A percentile compares a stretch with the other conserved stretches of the same genome.
phyloP scores from a whole-genome alignment of 2,888 invertebrate genomes.

The Drosophila paramelanica region DNA sequence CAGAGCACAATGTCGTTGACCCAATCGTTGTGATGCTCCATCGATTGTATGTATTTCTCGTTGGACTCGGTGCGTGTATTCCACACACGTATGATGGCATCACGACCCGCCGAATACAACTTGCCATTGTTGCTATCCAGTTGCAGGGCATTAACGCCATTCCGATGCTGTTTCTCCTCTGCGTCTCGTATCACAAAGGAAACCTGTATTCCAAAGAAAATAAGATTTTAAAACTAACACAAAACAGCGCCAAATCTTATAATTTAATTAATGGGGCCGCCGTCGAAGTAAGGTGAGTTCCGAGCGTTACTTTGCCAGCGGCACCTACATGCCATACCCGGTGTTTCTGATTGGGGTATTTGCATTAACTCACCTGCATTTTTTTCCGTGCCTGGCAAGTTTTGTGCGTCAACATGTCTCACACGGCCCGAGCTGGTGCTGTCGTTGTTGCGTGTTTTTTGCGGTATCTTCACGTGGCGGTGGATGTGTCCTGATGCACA shows the following conservation, averaged over 20 bases:
- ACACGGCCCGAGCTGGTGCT: slow-evolving; percentile 44
- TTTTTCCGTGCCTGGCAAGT: slow-evolving; percentile 85
- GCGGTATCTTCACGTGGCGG: slow-evolving; percentile 38
- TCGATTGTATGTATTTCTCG: slow-evolving; percentile 95
- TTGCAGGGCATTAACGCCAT: slow-evolving; percentile 98
- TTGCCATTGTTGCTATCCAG: slow-evolving; percentile 94
- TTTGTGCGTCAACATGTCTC: slow-evolving; percentile 85
- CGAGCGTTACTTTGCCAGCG: background rate
- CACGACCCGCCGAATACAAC: slow-evolving; percentile 95
- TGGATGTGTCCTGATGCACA: slow-evolving; percentile 50
- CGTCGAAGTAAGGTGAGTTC: background rate
- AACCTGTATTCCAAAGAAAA: slow-evolving; percentile 87
- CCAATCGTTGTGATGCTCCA: slow-evolving; percentile 99
- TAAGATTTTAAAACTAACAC: background rate
- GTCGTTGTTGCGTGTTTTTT: slow-evolving; percentile 42
- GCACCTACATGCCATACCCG: slow-evolving; percentile 32
- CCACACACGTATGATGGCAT: slow-evolving; percentile 98
- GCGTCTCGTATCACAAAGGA: slow-evolving; percentile 99
- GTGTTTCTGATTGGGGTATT: slow-evolving; percentile 55
- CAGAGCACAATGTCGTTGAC: slow-evolving; percentile 99
- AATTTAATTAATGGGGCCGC: slow-evolving; percentile 30
- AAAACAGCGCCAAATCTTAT: background rate
- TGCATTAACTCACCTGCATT: slow-evolving; percentile 86
- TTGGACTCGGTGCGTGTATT: slow-evolving; percentile 88
- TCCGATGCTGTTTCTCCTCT: slow-evolving; percentile 96